Evolutionary conservation across 2,113 vertebrate genomes (phyloP).

Genomic region (Anguilla japonica): DNA sequence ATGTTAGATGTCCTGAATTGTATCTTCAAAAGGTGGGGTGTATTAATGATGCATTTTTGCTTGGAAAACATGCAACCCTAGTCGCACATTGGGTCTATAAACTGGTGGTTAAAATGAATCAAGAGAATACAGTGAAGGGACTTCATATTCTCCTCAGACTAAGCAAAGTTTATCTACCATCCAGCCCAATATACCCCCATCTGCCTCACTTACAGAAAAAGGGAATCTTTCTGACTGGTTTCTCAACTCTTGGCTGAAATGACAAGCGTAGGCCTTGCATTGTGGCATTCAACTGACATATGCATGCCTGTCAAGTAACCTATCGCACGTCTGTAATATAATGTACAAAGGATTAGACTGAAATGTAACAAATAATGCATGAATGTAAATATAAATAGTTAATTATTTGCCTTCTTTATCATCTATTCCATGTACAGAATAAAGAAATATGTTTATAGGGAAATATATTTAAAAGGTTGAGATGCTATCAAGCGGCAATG

Average conservation of each 20-base stretch:
- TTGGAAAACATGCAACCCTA: neutral
- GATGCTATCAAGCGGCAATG: constrained; percentile 56
- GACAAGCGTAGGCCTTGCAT: neutral
- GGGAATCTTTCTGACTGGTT: neutral
- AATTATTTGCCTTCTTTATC: constrained; percentile 67
- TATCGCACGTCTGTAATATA: constrained; percentile 69
- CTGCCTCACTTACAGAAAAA: neutral
- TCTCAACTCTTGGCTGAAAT: neutral
- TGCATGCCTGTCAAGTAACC: constrained; percentile 58
- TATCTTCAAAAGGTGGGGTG: neutral
- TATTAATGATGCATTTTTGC: neutral
- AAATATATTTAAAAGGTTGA: constrained; percentile 57
- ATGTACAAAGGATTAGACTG: constrained; percentile 64
- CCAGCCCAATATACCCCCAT: no score
- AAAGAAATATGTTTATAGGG: constrained; percentile 55
- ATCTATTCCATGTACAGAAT: constrained; percentile 57
- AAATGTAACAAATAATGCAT: constrained; percentile 65
- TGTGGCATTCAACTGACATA: constrained; percentile 34
- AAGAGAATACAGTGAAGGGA: neutral
- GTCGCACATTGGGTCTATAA: neutral
- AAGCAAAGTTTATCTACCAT: neutral
- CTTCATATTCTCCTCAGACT: neutral
- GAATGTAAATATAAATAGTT: constrained; percentile 74
- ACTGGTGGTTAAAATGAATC: neutral
- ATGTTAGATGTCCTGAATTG: neutral